Base-by-base conservation (phyloP, 2,113 vertebrate species). In the Lepus europaeus region DNA sequence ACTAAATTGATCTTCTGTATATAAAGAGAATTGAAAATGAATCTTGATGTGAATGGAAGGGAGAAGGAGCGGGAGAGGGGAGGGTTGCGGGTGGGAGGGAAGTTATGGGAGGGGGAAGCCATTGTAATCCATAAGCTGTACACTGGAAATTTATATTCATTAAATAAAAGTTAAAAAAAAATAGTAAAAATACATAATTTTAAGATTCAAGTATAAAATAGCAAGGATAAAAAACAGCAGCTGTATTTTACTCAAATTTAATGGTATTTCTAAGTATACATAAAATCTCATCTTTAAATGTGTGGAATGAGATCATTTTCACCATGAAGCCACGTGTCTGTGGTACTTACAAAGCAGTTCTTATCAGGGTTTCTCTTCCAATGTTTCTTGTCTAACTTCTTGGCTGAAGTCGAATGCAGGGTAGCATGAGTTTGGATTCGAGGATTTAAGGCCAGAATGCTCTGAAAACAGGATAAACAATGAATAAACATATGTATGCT, bases 331-430 rank as follows among this genome's bases (percentile, higher is more conserved):
- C 74, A 89, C n/a, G 77, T 84, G 61, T 3, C 0, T 36, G 20
- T 61, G 36, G 39, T 91, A 98, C 99, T 98, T 98, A 99, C 99
- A 87, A 98, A 98, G 92, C 99, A 99, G 97, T 80, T 98, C 95
- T 98, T 99, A 74, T 99, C 99, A 63, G 97, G 92, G 94, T 99
- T 99, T 96, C 99, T 98, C 96, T 99, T 99, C 99, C 99, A 99
- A 6, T 99, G 99, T 96, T 98, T 99, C 98, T 99, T 99, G 88
- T 98, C 98, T 95, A 97, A 97, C 96, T 99, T 99, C 97, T 99
- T 99, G 95, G 89, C 97, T 1, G 98, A 96, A n/a, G 99, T 99
- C 33, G 99, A 99, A 91, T 98, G 95, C 84, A 99, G 97, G 94
- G 96, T 89, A 90, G 99, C 98, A 90, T 99, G 97, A 51, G 80